Evolutionary conservation across 2,888 invertebrate species (phyloP).

Genomic region (Pyrrhia umbra): DNA sequence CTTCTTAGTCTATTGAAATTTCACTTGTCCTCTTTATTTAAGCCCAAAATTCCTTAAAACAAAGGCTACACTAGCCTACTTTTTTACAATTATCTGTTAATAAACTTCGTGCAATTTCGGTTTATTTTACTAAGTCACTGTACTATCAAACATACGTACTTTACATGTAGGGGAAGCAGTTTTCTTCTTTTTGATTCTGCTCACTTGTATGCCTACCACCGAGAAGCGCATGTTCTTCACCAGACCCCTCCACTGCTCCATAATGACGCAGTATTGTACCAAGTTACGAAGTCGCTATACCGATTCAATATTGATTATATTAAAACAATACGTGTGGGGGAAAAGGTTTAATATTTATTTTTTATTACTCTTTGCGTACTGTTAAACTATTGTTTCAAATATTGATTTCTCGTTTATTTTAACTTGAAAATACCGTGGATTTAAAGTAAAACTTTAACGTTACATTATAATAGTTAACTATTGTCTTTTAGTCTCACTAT

Average conservation of each 20-base stretch:
- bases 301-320: not conserved
- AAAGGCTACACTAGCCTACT: no score
- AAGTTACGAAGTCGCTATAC: not conserved
- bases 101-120: no score
- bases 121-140: no score
- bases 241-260: constrained; percentile 64
- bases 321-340: not conserved
- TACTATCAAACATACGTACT: constrained; percentile 61
- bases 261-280: constrained; percentile 7
- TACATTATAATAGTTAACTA: not conserved
- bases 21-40: no score
- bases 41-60: no score
- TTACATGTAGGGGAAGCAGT: constrained; percentile 72
- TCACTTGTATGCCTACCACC: constrained; percentile 76
- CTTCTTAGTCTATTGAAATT: no score
- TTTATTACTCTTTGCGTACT: constrained; percentile 7
- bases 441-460: not conserved
- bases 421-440: not conserved
- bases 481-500: not conserved
- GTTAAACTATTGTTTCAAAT: not conserved
- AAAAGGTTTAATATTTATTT: not conserved
- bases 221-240: constrained; percentile 68
- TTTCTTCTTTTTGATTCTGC: constrained; percentile 61
- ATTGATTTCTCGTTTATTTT: constrained; percentile 3
- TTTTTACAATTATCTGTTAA: no score